A percentile compares a stretch with the other conserved stretches of the same genome.
Conservation (phyloP, 2,888 invertebrate genomes). For the Drosophila formosana region DNA sequence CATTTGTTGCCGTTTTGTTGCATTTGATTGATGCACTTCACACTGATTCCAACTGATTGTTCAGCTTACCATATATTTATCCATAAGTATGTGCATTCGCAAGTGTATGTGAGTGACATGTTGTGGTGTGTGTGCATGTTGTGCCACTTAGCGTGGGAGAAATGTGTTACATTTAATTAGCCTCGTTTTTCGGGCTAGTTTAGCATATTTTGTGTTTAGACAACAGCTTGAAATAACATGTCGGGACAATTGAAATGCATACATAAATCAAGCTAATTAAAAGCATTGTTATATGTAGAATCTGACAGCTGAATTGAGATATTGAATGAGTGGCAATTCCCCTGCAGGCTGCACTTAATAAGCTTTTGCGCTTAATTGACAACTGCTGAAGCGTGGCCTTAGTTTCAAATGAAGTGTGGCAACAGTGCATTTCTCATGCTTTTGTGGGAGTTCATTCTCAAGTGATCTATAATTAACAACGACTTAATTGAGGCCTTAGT, state of each 20-base stretch:
- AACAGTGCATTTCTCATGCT: neutral
- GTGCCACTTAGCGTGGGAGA: slow-evolving; percentile 31
- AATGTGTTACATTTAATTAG: slow-evolving; percentile 56
- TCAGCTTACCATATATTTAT: slow-evolving; percentile 7
- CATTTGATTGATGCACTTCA: slow-evolving; percentile 63
- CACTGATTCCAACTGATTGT: slow-evolving; percentile 43
- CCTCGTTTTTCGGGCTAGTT: slow-evolving; percentile 28
- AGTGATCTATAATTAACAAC: slow-evolving; percentile 6
- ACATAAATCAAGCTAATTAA: slow-evolving; percentile 66
- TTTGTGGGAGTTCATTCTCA: too few species aligned
- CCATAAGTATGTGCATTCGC: neutral
- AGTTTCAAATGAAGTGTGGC: slow-evolving; percentile 12
- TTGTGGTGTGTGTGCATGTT: neutral
- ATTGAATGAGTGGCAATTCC: slow-evolving; percentile 23
- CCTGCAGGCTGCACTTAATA: slow-evolving; percentile 11
- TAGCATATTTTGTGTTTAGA: slow-evolving; percentile 37
- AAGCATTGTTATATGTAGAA: slow-evolving; percentile 22
- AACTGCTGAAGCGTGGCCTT: slow-evolving; percentile 16
- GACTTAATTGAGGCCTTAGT: neutral
- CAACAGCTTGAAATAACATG: slow-evolving; percentile 39
- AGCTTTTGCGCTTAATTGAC: slow-evolving; percentile 19
- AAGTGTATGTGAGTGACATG: neutral
- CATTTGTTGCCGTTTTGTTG: slow-evolving; percentile 44
- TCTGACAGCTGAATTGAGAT: slow-evolving; percentile 15
- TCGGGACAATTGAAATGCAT: slow-evolving; percentile 23